Evolutionary conservation across 2,888 invertebrate species (phyloP), one percentile per base, ranked within the genome.

Genomic region (Pristionchus entomophagus): DNA sequence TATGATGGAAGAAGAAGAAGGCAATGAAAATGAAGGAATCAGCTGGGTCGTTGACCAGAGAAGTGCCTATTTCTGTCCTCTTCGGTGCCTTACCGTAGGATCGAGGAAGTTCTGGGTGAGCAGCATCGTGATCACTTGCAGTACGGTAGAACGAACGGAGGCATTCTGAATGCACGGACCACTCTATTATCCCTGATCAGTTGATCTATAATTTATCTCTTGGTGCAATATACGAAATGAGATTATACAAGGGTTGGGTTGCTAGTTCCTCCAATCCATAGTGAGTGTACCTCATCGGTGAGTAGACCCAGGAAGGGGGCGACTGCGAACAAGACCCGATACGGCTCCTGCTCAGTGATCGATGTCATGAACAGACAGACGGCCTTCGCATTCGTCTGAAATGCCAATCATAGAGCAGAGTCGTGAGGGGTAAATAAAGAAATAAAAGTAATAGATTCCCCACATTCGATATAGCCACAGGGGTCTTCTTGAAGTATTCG

Each of bases 241-340:
- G n/a, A n/a, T n/a, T n/a, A n/a, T n/a, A n/a, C n/a, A n/a, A n/a
- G n/a, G n/a, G n/a, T n/a, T n/a, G n/a, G n/a, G n/a, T n/a, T n/a
- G n/a, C n/a, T n/a, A n/a, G n/a, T n/a, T n/a, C n/a, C n/a, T n/a
- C n/a, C n/a, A n/a, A n/a, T n/a, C n/a, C n/a, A n/a, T n/a, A n/a
- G n/a, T n/a, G n/a, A n/a, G n/a, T n/a, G n/a, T n/a, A 89, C 89
- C 49, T 88, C 89, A 73, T 81, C 82, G 8, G 78, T 41, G 45
- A 89, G 80, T 19, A 88, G 84, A 6, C 45, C 51, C 1, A 87
- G 17, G 41, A 89, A 45, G 17, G 86, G 41, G 1, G 41, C 41
- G 2, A 88, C 73, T 29, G 86, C 86, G 22, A 35, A 49, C 26
- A 88, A 35, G 26, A 87, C 17, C 8, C 85, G 62, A 12, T 87